These are phyloP conservation scores for Papilio dardanus DNA, from an alignment of 1,140 invertebrate species.

Conservation along the genomic window DNA sequence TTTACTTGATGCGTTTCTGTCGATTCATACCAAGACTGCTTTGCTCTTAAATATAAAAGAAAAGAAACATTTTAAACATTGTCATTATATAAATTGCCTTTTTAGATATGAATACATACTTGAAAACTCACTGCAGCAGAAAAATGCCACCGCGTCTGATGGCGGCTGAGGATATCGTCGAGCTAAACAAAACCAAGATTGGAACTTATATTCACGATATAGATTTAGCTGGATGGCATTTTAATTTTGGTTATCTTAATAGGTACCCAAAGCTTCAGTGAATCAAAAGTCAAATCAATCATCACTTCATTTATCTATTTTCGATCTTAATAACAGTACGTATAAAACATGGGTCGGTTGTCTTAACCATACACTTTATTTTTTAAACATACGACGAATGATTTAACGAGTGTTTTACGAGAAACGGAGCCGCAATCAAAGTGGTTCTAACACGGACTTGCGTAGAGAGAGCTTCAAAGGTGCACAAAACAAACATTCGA, in stretches of 20 bases:
- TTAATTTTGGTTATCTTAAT: too few species aligned
- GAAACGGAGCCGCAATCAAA: slow-evolving; percentile 24
- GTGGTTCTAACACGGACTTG: slow-evolving; percentile 26
- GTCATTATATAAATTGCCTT: background rate
- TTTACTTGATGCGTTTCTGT: background rate
- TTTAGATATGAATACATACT: background rate
- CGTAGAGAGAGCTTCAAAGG: slow-evolving; percentile 32
- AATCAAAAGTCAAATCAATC: background rate
- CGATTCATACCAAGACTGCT: too few species aligned
- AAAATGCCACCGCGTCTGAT: background rate
- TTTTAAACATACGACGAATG: slow-evolving; percentile 23
- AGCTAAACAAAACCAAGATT: background rate
- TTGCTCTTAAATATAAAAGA: too few species aligned
- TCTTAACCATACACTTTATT: background rate
- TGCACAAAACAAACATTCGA: slow-evolving; percentile 40
- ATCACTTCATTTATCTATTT: slow-evolving; percentile 4
- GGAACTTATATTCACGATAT: background rate
- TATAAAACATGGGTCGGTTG: background rate
- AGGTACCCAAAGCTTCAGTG: too few species aligned
- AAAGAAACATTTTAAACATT: background rate
- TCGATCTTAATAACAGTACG: background rate
- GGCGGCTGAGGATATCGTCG: background rate
- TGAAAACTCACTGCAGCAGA: background rate
- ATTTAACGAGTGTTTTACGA: slow-evolving; percentile 33
- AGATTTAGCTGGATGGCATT: too few species aligned